Percentiles rank a stretch among this genome's conserved stretches.
Evolutionary conservation across 2,113 vertebrate species (phyloP).

Genomic region (Gasterosteus nipponicus): DNA sequence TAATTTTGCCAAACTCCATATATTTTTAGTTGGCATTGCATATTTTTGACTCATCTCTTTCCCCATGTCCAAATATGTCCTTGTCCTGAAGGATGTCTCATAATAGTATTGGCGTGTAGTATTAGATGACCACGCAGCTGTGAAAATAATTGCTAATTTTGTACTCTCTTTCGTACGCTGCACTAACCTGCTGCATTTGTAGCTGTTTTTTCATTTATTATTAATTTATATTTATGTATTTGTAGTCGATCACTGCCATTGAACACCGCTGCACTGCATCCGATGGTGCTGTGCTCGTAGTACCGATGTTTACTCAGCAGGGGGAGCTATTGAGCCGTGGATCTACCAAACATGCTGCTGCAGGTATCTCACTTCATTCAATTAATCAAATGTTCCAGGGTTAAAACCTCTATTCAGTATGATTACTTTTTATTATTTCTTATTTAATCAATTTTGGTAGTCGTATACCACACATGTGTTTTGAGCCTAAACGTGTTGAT

Average conservation of each 20-base stretch:
- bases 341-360: conserved; percentile 52
- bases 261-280: conserved; percentile 36
- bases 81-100: conserved; percentile 1
- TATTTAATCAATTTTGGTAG: conserved; percentile 50
- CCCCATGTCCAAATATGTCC: conserved; percentile 21
- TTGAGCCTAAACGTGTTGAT: conserved; percentile 36
- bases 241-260: conserved; percentile 80
- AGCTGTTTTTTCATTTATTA: conserved; percentile 46
- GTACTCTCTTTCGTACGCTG: conserved; percentile 58
- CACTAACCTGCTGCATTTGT: conserved; percentile 71
- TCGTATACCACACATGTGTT: conserved; percentile 19
- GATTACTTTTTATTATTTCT: conserved; percentile 44
- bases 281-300: conserved; percentile 33
- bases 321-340: conserved; percentile 49
- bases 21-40: conserved; percentile 1
- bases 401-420: conserved; percentile 29
- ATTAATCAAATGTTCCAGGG: conserved; percentile 5
- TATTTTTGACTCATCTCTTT: conserved; percentile 4
- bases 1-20: background rate
- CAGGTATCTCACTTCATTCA: conserved; percentile 30
- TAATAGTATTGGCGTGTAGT: conserved; percentile 5
- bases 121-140: conserved; percentile 44
- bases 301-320: conserved; percentile 64
- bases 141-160: conserved; percentile 61
- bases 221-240: conserved; percentile 49